phyloP scores from a whole-genome alignment of 2,113 vertebrate genomes.

The Toxotes jaculatrix region DNA sequence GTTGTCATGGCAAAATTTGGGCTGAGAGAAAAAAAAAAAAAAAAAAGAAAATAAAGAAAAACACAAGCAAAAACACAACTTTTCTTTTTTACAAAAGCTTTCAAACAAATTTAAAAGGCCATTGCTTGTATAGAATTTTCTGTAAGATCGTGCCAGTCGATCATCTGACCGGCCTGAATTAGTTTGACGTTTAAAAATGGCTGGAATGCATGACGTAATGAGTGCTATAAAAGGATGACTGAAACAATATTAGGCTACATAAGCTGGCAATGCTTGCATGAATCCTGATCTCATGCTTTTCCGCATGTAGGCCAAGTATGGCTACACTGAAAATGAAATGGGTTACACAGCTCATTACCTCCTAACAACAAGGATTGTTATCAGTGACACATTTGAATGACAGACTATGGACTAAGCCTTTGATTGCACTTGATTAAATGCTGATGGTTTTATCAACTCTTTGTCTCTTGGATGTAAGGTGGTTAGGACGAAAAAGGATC shows the following conservation, averaged over 20 bases:
- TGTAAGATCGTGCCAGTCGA: background rate
- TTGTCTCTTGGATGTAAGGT: constrained; percentile 1
- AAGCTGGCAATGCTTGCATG: constrained; percentile 29
- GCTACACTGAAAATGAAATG: constrained; percentile 54
- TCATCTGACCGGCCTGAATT: constrained; percentile 17
- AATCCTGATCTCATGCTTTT: constrained; percentile 40
- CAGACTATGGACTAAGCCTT: constrained; percentile 8
- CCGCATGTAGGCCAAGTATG: constrained; percentile 48
- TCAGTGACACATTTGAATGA: constrained; percentile 41
- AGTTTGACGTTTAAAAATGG: constrained; percentile 41
- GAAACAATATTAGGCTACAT: constrained; percentile 40
- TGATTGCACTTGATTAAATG: constrained; percentile 33
- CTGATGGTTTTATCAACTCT: constrained; percentile 20
- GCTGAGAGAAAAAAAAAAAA: background rate
- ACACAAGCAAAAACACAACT: background rate
- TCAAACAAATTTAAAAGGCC: background rate
- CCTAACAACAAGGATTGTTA: constrained; percentile 24
- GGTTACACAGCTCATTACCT: constrained; percentile 54
- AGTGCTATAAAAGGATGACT: constrained; percentile 38
- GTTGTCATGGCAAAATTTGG: background rate
- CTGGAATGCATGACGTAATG: constrained; percentile 55
- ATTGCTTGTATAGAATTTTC: background rate
- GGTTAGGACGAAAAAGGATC: background rate
- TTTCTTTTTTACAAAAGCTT: background rate
- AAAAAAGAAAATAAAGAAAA: background rate